phyloP scores from a whole-genome alignment of 2,113 vertebrate genomes.

The Caloenas nicobarica region DNA sequence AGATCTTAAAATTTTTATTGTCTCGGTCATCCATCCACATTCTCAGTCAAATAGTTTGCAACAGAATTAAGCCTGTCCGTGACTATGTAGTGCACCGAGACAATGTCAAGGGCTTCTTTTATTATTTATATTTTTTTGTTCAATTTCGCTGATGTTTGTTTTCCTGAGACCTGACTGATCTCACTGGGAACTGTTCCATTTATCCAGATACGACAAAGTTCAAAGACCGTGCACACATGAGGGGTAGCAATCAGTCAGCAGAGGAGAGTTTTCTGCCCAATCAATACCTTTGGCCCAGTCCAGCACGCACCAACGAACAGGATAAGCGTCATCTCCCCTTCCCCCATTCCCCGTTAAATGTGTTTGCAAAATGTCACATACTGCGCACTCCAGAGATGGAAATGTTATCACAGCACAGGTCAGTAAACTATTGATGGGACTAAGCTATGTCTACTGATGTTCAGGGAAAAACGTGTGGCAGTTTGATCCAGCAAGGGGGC shows the following conservation, averaged over 20 bases:
- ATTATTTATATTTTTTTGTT: not conserved
- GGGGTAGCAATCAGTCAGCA: constrained; percentile 17
- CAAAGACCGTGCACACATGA: not conserved
- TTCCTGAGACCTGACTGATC: not conserved
- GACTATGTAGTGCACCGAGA: not conserved
- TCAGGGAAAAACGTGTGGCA: constrained; percentile 19
- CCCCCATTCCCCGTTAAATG: not conserved
- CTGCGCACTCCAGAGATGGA: constrained; percentile 42
- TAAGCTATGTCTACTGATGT: constrained; percentile 43
- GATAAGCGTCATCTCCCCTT: constrained; percentile 23
- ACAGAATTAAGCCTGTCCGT: not conserved
- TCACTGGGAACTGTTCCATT: constrained; percentile 21
- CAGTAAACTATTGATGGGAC: constrained; percentile 70
- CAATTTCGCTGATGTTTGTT: constrained; percentile 19
- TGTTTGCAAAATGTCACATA: constrained; percentile 55
- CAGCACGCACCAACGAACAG: not conserved
- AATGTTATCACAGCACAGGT: constrained; percentile 70
- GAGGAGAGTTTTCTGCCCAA: not conserved
- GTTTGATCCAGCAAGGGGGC: constrained; percentile 16
- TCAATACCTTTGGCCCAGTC: constrained; percentile 1
- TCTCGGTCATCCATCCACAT: not conserved
- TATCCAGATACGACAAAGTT: not conserved
- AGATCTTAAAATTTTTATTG: constrained; percentile 26
- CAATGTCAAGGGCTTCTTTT: constrained; percentile 22
- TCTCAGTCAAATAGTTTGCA: not conserved